These are phyloP conservation scores for Bombus turneri DNA, from an alignment of 1,140 invertebrate genomes.

Conservation along the genomic window DNA sequence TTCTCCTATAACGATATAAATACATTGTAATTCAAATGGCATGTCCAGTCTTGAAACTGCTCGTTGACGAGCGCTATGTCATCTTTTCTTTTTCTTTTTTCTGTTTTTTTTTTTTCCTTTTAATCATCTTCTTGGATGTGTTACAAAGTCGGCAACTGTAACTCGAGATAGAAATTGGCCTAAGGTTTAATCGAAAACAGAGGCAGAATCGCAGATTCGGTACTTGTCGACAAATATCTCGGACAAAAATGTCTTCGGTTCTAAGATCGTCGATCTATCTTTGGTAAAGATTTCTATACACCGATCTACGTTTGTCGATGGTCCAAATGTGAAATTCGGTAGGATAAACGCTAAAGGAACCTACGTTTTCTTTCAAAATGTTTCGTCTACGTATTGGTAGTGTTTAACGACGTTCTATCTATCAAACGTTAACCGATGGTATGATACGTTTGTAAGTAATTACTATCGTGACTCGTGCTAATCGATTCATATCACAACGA, in stretches of 20 bases:
- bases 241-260: neutral
- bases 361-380: conserved; percentile 7
- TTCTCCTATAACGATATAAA: conserved; percentile 55
- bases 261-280: neutral
- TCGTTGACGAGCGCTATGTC: conserved; percentile 49
- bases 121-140: conserved; percentile 8
- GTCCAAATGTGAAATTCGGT: conserved; percentile 53
- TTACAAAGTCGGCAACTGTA: conserved; percentile 32
- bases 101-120: neutral
- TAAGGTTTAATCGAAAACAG: conserved; percentile 63
- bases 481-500: conserved; percentile 29
- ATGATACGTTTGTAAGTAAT: neutral
- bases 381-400: conserved; percentile 33
- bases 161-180: conserved; percentile 43
- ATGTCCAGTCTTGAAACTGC: conserved; percentile 63
- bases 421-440: conserved; percentile 21
- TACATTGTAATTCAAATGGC: conserved; percentile 58
- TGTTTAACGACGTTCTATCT: conserved; percentile 5
- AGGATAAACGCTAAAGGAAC: conserved; percentile 41
- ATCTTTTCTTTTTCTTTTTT: conserved; percentile 40
- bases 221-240: neutral
- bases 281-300: conserved; percentile 31
- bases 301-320: conserved; percentile 48
- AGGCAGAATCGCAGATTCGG: conserved; percentile 61
- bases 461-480: neutral